Evolutionary conservation across 2,113 vertebrate species (phyloP).

Genomic region (Tupaia chinensis): DNA sequence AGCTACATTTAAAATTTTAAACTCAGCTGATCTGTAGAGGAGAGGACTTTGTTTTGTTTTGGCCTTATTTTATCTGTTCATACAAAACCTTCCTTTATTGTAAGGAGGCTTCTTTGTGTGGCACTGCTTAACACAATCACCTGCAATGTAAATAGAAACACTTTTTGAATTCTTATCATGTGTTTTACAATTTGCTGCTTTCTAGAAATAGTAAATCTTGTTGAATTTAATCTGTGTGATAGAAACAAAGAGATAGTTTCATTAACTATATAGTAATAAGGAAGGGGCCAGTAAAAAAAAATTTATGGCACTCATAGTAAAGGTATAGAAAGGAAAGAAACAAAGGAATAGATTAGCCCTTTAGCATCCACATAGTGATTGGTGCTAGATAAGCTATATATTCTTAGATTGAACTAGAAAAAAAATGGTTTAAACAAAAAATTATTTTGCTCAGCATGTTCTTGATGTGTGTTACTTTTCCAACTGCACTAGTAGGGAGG

Average conservation of each 20-base stretch:
- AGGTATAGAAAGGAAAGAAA: not conserved
- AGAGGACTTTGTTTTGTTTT: not conserved
- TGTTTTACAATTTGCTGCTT: not conserved
- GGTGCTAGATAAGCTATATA: not conserved
- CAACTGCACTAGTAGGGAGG: not conserved
- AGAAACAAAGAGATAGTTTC: not conserved
- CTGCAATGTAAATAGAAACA: not conserved
- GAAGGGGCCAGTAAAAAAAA: not conserved
- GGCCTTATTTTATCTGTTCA: not conserved
- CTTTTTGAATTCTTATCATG: not conserved
- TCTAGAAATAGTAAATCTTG: not conserved
- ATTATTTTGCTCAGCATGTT: constrained; percentile 14
- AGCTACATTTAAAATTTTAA: not conserved
- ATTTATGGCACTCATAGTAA: not conserved
- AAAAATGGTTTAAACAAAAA: not conserved
- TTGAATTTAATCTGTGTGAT: not conserved
- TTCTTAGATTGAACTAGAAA: not conserved
- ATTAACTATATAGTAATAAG: not conserved
- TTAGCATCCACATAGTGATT: not conserved
- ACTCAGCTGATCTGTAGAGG: not conserved
- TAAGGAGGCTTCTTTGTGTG: not conserved
- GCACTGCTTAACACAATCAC: not conserved
- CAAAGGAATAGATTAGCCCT: not conserved
- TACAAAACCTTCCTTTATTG: not conserved
- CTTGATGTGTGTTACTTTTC: constrained; percentile 26